Base-by-base conservation (phyloP, 2,888 invertebrate genomes). In the Drosophila ezoana region DNA sequence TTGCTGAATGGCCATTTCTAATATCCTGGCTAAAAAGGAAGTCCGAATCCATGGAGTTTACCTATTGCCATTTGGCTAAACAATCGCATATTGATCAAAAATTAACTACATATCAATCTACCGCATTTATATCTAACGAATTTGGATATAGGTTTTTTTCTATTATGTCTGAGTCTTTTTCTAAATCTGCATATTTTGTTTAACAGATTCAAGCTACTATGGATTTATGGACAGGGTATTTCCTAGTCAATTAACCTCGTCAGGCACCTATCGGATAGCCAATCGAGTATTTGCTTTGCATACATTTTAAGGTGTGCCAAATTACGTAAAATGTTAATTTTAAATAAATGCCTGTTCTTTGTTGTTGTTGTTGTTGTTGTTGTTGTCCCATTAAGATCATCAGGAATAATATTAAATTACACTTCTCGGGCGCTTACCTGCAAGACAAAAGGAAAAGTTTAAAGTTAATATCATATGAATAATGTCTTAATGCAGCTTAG, bases 401-500 rank as follows among this genome's bases (percentile, higher is more conserved):
- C 14, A 14, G 9, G 16, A 4, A 23, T 28, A 6, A 3, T 33
- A 41, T 32, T 10, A 40, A 8, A 28, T 33, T 16, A 8, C 8
- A 18, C 11, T 9, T 52, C n/a, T 49, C 8, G 4, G n/a, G 10
- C n/a, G 37, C 48, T 63, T 44, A 66, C 66, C 71, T 78, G 71
- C 3, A 78, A 54, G 43, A n/a, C 16, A 16, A 60, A 23, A 58
- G 10, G 11, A 58, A 23, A n/a, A 53, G n/a, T 20, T 41, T n/a
- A 18, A 53, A 32, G 41, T 20, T 20, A 20, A 43, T 54, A 20
- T 20, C 20, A 33, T 6, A 41, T 41, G 40, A 54, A 35, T 14
- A 20, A 44, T 23, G 28, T 41, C 51, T 28, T 43, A 40, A 11
- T 28, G 11, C 32, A 43, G n/a, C 14, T 37, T 9, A 4, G 40